Conservation (phyloP, 2,888 invertebrate genomes). For the Ochropacha duplaris region DNA sequence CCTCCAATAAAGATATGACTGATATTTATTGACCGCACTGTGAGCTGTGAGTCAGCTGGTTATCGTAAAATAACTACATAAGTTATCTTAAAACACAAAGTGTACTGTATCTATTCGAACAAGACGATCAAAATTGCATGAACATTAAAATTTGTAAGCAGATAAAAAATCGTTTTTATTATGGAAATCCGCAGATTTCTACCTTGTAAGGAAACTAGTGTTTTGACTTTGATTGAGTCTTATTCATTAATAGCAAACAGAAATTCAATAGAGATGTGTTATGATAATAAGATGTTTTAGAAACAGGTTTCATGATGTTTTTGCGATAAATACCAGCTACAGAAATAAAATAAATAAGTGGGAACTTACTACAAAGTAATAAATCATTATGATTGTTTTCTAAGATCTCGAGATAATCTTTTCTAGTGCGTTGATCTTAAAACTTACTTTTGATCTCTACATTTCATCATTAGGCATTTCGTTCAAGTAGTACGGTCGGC, state of each 20-base stretch:
- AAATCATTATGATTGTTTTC: background rate
- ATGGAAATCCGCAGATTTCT: background rate
- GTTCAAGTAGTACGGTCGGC: too few relatives aligned
- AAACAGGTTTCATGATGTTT: background rate
- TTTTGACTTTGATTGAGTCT: slow-evolving; percentile 10
- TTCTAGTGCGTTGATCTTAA: too few relatives aligned
- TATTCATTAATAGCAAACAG: slow-evolving; percentile 19
- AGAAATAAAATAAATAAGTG: too few relatives aligned
- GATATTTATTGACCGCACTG: background rate
- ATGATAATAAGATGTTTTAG: background rate
- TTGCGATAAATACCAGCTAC: background rate
- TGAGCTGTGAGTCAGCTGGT: background rate
- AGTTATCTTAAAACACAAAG: background rate
- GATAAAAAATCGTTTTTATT: background rate
- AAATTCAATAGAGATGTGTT: slow-evolving; percentile 10
- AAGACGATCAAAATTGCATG: background rate
- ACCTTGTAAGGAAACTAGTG: background rate
- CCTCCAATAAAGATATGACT: background rate
- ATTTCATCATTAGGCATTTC: too few relatives aligned
- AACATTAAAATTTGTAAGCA: background rate
- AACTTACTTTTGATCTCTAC: too few relatives aligned
- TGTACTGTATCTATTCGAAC: background rate
- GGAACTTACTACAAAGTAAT: background rate
- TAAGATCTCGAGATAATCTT: too few relatives aligned
- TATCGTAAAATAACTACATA: background rate